phyloP scores from a whole-genome alignment of 2,888 invertebrate genomes.

The Lepas anatifera region DNA sequence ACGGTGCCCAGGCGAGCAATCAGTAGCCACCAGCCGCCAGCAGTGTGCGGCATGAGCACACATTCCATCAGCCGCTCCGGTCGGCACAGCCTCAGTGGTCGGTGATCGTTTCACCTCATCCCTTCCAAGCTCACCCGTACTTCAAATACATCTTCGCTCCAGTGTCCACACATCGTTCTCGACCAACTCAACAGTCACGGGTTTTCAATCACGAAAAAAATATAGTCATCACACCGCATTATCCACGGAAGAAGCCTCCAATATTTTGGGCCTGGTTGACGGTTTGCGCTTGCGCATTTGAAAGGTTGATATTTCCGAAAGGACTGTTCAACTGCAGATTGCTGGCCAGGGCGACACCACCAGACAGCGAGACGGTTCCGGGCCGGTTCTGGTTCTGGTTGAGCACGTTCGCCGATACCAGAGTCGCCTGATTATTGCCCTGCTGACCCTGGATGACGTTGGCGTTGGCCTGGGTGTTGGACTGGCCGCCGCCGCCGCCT shows the following conservation, averaged over 20 bases:
- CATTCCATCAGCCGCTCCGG: too few species aligned
- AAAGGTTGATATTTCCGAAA: conserved; percentile 5
- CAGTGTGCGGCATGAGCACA: too few species aligned
- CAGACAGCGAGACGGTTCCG: not conserved
- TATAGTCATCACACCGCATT: too few species aligned
- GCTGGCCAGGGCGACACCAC: not conserved
- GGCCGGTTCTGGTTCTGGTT: not conserved
- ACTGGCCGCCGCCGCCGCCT: not conserved
- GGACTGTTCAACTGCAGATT: conserved; percentile 6
- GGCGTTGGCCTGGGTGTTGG: conserved; percentile 7
- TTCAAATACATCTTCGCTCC: too few species aligned
- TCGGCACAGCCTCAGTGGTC: too few species aligned
- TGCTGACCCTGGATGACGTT: not conserved
- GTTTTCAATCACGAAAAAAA: too few species aligned
- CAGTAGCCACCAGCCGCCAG: too few species aligned
- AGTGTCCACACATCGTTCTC: too few species aligned
- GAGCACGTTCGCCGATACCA: not conserved
- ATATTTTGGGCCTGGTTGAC: not conserved
- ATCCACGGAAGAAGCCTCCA: not conserved
- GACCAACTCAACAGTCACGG: too few species aligned
- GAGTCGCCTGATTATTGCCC: not conserved
- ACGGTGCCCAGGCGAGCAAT: too few species aligned
- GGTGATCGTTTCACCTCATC: too few species aligned
- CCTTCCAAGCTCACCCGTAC: too few species aligned
- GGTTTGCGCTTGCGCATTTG: not conserved